phyloP scores from a whole-genome alignment of 2,888 invertebrate species.

The Eupithecia tripunctaria region DNA sequence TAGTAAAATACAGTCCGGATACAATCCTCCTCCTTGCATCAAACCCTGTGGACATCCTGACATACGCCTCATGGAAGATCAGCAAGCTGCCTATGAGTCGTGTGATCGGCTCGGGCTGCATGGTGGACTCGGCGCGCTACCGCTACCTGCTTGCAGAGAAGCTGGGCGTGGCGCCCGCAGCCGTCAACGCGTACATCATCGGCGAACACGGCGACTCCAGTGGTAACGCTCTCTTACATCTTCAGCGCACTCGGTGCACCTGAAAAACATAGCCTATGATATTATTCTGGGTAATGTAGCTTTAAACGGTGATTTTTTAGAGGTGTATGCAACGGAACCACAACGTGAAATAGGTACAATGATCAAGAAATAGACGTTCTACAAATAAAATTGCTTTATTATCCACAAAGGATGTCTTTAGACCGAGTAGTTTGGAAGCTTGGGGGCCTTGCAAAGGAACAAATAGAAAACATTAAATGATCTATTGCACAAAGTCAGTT shows the following conservation, averaged over 20 bases:
- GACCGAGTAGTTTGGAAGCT: too few relatives aligned
- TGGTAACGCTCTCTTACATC: constrained; percentile 72
- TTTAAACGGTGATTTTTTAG: too few relatives aligned
- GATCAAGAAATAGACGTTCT: too few relatives aligned
- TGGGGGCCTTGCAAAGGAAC: too few relatives aligned
- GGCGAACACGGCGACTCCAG: constrained; percentile 97
- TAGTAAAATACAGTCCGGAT: constrained; percentile 93
- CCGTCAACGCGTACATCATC: constrained; percentile 96
- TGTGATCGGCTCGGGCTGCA: constrained; percentile 96
- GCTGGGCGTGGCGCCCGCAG: constrained; percentile 91
- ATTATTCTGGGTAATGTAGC: background rate
- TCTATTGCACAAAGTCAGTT: too few relatives aligned
- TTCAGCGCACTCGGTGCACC: background rate
- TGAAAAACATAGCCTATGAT: background rate
- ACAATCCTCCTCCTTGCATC: constrained; percentile 94
- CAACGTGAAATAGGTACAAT: too few relatives aligned
- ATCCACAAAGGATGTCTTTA: too few relatives aligned
- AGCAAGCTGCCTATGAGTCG: constrained; percentile 94
- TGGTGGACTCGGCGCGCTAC: constrained; percentile 96
- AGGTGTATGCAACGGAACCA: too few relatives aligned
- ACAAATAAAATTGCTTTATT: too few relatives aligned
- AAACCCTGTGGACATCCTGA: constrained; percentile 96
- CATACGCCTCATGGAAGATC: constrained; percentile 97
- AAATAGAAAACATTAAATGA: too few relatives aligned
- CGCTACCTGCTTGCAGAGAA: constrained; percentile 93